Evolutionary conservation across 2,888 invertebrate species (phyloP).

Genomic region (Caenorhabditis sp.): DNA sequence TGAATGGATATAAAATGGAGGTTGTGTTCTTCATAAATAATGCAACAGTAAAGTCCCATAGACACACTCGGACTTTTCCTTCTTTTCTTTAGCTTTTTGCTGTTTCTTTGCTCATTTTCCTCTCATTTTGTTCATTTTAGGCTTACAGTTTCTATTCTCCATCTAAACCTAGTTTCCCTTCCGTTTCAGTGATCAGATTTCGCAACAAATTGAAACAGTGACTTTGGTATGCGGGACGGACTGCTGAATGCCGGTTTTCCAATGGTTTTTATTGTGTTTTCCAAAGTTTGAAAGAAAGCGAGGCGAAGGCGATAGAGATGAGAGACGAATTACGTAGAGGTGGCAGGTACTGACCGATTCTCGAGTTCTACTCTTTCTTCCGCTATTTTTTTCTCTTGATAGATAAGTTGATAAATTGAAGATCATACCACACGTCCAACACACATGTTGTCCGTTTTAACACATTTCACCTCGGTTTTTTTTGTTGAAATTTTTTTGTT

Average conservation of each 20-base stretch:
- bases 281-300: slow-evolving; percentile 5
- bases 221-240: not conserved
- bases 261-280: slow-evolving; percentile 42
- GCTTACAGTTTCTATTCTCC: no score
- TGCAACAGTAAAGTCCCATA: slow-evolving; percentile 44
- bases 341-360: slow-evolving; percentile 9
- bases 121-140: no score
- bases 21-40: slow-evolving; percentile 54
- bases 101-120: not conserved
- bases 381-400: slow-evolving; percentile 16
- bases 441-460: no score
- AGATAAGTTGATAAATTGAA: slow-evolving; percentile 24
- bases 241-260: slow-evolving; percentile 23
- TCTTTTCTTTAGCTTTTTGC: slow-evolving; percentile 18
- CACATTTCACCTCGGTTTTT: no score
- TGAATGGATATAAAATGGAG: slow-evolving; percentile 7
- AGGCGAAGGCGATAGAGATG: not conserved
- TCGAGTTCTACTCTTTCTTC: slow-evolving; percentile 24
- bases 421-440: slow-evolving; percentile 14
- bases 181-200: no score
- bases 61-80: slow-evolving; percentile 5
- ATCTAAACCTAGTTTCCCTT: no score
- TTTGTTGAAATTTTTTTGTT: no score
- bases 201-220: not conserved
- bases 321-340: slow-evolving; percentile 27